Evolutionary conservation across 2,113 vertebrate species (phyloP).

Genomic region (Pungitius pungitius): DNA sequence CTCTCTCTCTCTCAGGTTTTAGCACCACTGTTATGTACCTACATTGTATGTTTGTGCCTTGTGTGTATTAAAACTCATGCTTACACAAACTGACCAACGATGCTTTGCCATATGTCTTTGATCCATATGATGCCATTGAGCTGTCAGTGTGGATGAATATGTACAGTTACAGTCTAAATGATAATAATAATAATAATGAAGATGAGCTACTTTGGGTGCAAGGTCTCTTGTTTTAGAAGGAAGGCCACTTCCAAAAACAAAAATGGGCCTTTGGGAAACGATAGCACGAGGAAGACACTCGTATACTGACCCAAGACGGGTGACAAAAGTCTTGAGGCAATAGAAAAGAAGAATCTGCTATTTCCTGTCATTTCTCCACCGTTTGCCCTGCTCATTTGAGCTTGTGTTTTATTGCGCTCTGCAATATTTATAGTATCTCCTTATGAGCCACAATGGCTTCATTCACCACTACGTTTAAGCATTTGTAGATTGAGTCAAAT

Average conservation of each 20-base stretch:
- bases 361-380: slow-evolving; percentile 22
- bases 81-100: slow-evolving; percentile 3
- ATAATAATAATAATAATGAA: neutral
- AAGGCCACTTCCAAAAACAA: slow-evolving; percentile 44
- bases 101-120: slow-evolving; percentile 41
- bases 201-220: neutral
- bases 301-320: slow-evolving; percentile 22
- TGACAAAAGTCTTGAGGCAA: slow-evolving; percentile 21
- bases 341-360: slow-evolving; percentile 1
- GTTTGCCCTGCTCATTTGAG: slow-evolving; percentile 4
- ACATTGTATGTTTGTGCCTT: neutral
- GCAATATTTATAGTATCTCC: neutral
- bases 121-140: slow-evolving; percentile 15
- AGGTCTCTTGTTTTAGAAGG: slow-evolving; percentile 37
- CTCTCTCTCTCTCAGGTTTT: slow-evolving; percentile 5
- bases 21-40: slow-evolving; percentile 14
- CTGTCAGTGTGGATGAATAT: neutral
- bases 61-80: neutral
- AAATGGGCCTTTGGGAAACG: slow-evolving; percentile 44
- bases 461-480: neutral
- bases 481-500: slow-evolving; percentile 8
- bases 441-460: slow-evolving; percentile 6
- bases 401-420: neutral
- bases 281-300: slow-evolving; percentile 34
- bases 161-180: neutral